Base-by-base conservation (phyloP, 2,888 invertebrate genomes). In the Idaea aversata region DNA sequence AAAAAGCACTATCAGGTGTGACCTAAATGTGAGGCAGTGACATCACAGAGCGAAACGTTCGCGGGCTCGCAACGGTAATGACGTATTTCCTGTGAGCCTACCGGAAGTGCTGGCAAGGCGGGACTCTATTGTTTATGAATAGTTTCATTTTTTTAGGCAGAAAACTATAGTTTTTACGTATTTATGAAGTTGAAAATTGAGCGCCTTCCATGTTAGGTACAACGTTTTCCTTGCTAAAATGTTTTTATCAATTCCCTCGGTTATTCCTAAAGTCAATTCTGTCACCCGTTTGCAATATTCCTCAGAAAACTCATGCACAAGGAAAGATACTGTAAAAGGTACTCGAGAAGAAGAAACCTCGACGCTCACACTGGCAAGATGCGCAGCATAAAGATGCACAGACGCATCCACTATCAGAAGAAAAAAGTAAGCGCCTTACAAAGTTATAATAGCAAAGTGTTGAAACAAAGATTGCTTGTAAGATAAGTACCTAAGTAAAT, bases 81-180 rank as follows among this genome's bases (percentile, higher is more conserved):
- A 85, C 82, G 82, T 83, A 80, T 79, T 79, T 87, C 87, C 87
- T 81, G 65, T 62, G 65, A 57, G 63, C 35, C 63, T 61, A 67
- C 63, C 74, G 78, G 77, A 75, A 73, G 67, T 65, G 65, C 62
- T 62, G 65, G 61, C 34, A 63, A 65, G 68, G 62, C 34, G 63
- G 65, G 61, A 68, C 63, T 61, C 6, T 47, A 47, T n/a, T 36
- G 62, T 59, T 67, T 63, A 64, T 62, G 59, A 68, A 65, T 66
- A 59, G 5, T 15, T 25, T 62, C 16, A 38, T 15, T n/a, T 61
- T 36, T 61, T 34, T 34, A 35, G 34, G 34, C n/a, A 34, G 13
- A 34, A 34, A 57, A 13, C 57, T 15, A 57, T 15, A 15, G 5
- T 4, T 57, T 15, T 7, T 57, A 15, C 15, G 57, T 13, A 3